These are phyloP conservation scores for Protobothrops flavoviridis DNA, from an alignment of 2,113 vertebrate species.

Conservation along the genomic window DNA sequence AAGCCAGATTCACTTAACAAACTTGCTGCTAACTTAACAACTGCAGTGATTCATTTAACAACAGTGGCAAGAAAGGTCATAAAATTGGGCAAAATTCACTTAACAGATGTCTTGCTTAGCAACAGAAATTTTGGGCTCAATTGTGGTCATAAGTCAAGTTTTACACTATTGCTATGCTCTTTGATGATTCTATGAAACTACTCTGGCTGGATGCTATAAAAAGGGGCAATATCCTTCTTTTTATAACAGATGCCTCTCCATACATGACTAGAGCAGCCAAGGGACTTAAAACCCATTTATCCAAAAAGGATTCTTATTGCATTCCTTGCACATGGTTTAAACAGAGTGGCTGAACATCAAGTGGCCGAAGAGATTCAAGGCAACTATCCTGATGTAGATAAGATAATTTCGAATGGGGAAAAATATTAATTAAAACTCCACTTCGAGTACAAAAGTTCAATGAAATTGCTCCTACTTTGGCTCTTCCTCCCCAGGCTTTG, in stretches of 20 bases:
- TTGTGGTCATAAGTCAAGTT: no score
- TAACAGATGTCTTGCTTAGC: no score
- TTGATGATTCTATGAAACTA: background rate
- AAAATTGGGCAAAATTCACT: no score
- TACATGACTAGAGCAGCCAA: background rate
- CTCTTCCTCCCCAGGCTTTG: no score
- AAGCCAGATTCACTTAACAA: no score
- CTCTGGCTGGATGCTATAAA: background rate
- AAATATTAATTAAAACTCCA: background rate
- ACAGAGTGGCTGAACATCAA: background rate
- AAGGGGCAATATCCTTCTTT: background rate
- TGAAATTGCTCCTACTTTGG: background rate
- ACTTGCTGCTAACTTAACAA: no score
- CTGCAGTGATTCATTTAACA: no score
- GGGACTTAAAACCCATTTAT: background rate
- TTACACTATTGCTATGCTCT: background rate
- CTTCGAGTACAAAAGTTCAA: background rate
- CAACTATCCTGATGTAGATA: background rate
- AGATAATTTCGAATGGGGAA: background rate
- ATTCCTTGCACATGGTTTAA: background rate
- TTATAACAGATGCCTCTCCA: background rate
- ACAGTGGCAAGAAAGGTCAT: no score
- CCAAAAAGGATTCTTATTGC: background rate
- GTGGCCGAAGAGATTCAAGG: background rate
- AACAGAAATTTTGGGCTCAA: no score